Conservation (phyloP, 2,113 vertebrate species). For the Pteronura brasiliensis region DNA sequence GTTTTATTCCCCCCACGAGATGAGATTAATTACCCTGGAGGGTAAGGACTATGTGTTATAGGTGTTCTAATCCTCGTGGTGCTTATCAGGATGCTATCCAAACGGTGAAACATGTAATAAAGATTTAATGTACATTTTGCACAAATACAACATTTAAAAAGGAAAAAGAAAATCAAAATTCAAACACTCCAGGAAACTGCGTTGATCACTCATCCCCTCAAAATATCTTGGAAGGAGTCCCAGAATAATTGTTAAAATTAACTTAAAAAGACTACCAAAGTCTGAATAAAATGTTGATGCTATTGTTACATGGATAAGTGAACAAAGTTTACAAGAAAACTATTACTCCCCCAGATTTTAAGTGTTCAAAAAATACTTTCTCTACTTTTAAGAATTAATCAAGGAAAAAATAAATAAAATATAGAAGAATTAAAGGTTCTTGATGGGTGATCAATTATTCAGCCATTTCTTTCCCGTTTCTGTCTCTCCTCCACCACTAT, state of each 20-base stretch:
- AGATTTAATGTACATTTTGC: slow-evolving; percentile 57
- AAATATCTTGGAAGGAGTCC: slow-evolving; percentile 12
- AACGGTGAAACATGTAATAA: background rate
- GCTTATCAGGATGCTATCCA: background rate
- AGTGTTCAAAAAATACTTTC: background rate
- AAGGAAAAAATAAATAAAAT: background rate
- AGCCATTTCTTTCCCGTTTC: background rate
- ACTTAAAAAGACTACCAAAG: slow-evolving; percentile 16
- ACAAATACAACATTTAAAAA: slow-evolving; percentile 52
- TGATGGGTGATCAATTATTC: background rate
- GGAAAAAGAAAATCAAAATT: slow-evolving; percentile 17
- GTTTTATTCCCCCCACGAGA: background rate
- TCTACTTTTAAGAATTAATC: background rate
- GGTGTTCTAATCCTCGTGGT: background rate
- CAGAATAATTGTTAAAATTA: slow-evolving; percentile 36
- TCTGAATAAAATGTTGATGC: slow-evolving; percentile 19
- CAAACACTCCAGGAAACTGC: background rate
- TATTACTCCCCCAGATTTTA: slow-evolving; percentile 7
- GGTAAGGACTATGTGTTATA: background rate
- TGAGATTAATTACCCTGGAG: background rate
- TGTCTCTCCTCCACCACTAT: background rate
- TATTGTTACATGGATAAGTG: slow-evolving; percentile 7
- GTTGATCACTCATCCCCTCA: background rate
- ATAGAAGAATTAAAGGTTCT: background rate
- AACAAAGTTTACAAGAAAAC: slow-evolving; percentile 48